Base-by-base conservation (phyloP, 2,888 invertebrate genomes). In the Machimus atricapillus region DNA sequence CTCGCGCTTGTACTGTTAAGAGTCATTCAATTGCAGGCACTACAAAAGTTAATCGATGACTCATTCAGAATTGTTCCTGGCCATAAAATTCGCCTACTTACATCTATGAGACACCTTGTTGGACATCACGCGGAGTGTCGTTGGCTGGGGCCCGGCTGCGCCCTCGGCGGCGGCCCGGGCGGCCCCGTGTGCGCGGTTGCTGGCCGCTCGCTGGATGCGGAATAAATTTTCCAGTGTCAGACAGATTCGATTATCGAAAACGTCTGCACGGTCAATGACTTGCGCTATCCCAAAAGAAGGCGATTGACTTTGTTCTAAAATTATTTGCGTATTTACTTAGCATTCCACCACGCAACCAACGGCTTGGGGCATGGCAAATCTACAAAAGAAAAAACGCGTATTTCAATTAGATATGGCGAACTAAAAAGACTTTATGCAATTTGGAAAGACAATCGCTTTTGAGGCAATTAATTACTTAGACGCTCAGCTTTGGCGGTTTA, bases 61-160 rank as follows among this genome's bases (percentile, higher is more conserved):
- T 83, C 83, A 83, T 66, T 83, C 66, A 40, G 73, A 58, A 83
- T 66, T 83, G 83, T 73, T 58, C 34, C 66, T 40, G 40, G 34
- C 83, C 83, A 83, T 83, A 83, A 83, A 83, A 58, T 40, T 83
- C 83, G 83, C 83, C 83, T 73, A 83, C 83, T 83, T 83, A 73
- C 83, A 73, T 66, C 83, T 27, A 66, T 23, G 73, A 83, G 83
- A 83, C 83, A 83, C 52, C 40, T 81, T 83, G 83, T 66, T 73
- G 66, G 73, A 83, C 83, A 73, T 83, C 83, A 43, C 27, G 66
- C n/a, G 7, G 34, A 37, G 66, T 58, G 56, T 34, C 31, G 81
- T 34, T 56, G 2, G 58, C 46, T 19, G n/a, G 8, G 58, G 52
- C 56, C 16, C 6, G 56, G 81, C 58, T 34, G 56, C 40, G 83